Evolutionary conservation across 2,797 vertebrate species (phyloP).

Genomic region (Fistularia tabacaria): DNA sequence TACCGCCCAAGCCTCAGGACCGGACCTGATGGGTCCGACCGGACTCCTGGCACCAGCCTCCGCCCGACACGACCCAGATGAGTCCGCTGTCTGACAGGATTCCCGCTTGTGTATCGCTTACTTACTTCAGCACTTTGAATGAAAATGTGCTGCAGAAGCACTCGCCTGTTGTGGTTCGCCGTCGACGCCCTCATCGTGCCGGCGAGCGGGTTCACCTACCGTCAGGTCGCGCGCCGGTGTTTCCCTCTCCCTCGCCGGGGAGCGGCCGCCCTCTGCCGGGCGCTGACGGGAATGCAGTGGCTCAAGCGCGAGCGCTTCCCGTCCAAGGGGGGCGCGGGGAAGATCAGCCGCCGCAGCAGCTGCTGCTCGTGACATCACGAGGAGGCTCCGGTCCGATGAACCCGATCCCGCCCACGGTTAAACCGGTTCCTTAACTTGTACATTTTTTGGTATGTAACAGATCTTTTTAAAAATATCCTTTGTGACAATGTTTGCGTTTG

Average conservation of each 20-base stretch:
- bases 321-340: no score
- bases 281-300: slow-evolving; percentile 37
- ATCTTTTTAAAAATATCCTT: slow-evolving; percentile 32
- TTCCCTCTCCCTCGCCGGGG: slow-evolving; percentile 18
- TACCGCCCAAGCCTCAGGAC: slow-evolving; percentile 46
- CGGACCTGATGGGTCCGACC: slow-evolving; percentile 9
- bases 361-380: no score
- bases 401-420: slow-evolving; percentile 46
- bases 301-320: no score
- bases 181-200: slow-evolving; percentile 49
- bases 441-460: slow-evolving; percentile 35
- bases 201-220: slow-evolving; percentile 44
- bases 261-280: slow-evolving; percentile 56
- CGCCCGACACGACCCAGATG: no score
- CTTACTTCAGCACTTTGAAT: slow-evolving; percentile 27
- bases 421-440: slow-evolving; percentile 28
- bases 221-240: slow-evolving; percentile 29
- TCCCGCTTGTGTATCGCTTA: slow-evolving; percentile 36
- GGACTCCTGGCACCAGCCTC: slow-evolving; percentile 6
- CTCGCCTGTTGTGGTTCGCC: slow-evolving; percentile 48
- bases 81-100: neutral
- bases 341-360: no score
- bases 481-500: slow-evolving; percentile 45
- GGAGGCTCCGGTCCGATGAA: no score
- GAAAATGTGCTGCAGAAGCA: slow-evolving; percentile 40